Base-by-base conservation (phyloP, 1,140 invertebrate species). In the Dinoponera quadriceps region DNA sequence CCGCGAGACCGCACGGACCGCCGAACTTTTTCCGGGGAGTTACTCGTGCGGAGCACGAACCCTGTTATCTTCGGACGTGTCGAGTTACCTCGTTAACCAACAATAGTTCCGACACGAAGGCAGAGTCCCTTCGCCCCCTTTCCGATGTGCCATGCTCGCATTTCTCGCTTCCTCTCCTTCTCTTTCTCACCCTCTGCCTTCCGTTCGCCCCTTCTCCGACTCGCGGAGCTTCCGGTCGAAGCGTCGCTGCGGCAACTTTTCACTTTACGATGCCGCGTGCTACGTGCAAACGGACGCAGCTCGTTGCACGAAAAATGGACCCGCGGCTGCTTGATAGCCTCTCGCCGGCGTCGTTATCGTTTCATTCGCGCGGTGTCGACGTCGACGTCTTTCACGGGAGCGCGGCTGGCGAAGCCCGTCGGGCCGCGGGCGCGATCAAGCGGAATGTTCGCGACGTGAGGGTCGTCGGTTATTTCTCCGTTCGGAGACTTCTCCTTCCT, bases 21-120 rank as follows among this genome's bases (percentile, higher is more conserved):
- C 22, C n/a, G 62, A 85, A 89, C 85, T 88, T 89, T 89, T 90
- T 89, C 84, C 83, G 33, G 60, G 49, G 82, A 90, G 86, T 89
- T 89, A 82, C 83, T 74, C 85, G 90, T 85, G 88, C 89, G 75
- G 63, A 85, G 86, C 90, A 89, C 90, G 89, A 90, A 89, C 86
- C 89, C 89, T 86, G 90, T 89, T 91, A 91, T 91, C 89, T 88
- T 91, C 83, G 88, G 86, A 89, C 90, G 89, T 90, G 88, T 90
- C 89, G 89, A 90, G 89, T 91, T 91, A 90, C 86, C 89, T 91
- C 89, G 90, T 90, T 91, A 91, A 91, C 85, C 86, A 88, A 90
- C 90, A 89, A 91, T 90, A 75, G 59, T 80, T 54, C 66, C 44
- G 71, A 84, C 71, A 83, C 80, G 80, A 86, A 77, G 57, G 86